Percentiles rank a stretch among this genome's conserved stretches.
These are phyloP conservation scores for Leptobrachium leishanense DNA, from an alignment of 2,113 vertebrate species.

Conservation along the genomic window DNA sequence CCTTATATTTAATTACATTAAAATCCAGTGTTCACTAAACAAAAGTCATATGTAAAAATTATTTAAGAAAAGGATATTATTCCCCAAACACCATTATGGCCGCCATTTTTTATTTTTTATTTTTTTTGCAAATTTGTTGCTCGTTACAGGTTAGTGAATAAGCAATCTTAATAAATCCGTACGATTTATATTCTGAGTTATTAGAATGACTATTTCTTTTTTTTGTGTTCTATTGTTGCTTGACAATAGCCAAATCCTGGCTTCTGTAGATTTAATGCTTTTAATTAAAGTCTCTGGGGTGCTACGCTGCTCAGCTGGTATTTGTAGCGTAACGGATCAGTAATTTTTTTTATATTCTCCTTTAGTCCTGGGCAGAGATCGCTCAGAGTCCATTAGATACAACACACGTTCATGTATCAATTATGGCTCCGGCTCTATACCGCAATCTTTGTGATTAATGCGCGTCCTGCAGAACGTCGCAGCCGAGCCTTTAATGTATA, in stretches of 20 bases:
- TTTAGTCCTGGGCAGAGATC: background rate
- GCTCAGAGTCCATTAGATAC: background rate
- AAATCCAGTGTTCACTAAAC: too few species aligned
- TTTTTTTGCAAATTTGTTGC: too few species aligned
- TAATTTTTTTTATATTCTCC: constrained; percentile 7
- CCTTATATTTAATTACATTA: too few species aligned
- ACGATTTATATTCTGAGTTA: too few species aligned
- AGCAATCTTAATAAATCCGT: too few species aligned
- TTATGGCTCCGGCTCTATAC: background rate
- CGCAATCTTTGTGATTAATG: constrained; percentile 9
- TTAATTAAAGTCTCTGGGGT: constrained; percentile 29
- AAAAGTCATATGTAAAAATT: too few species aligned
- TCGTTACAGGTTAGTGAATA: too few species aligned
- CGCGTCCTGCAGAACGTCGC: background rate
- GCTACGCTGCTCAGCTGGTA: constrained; percentile 1
- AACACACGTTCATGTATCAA: too few species aligned
- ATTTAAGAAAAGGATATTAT: too few species aligned
- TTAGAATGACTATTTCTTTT: too few species aligned
- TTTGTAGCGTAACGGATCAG: constrained; percentile 15
- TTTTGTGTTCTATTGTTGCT: constrained; percentile 29
- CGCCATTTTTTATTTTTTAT: background rate
- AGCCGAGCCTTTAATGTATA: constrained; percentile 9
- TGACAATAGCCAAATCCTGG: constrained; percentile 27
- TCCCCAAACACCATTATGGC: too few species aligned
- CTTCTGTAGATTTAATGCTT: constrained; percentile 21